These are phyloP conservation scores for Pachyrhynchus sulphureomaculatus DNA, from an alignment of 1,140 invertebrate species.

Conservation along the genomic window DNA sequence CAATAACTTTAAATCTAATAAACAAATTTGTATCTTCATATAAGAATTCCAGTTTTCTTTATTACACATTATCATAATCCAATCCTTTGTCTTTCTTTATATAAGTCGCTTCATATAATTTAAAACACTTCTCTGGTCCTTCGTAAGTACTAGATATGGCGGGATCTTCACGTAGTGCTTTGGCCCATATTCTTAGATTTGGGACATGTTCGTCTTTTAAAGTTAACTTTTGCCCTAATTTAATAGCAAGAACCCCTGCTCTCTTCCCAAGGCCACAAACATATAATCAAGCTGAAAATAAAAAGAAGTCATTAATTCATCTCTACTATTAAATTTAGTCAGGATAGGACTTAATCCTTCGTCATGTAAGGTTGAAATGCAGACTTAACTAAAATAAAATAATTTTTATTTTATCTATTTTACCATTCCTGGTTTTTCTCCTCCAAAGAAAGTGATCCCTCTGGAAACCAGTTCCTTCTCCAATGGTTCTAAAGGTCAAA, in stretches of 20 bases:
- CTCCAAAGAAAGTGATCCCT: conserved; percentile 66
- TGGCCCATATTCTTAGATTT: conserved; percentile 58
- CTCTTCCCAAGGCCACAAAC: no score
- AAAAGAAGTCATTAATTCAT: no score
- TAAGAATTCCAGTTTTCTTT: no score
- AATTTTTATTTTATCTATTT: not conserved
- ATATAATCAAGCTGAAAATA: conserved; percentile 72
- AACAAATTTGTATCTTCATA: no score
- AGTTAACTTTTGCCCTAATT: no score
- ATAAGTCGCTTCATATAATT: conserved; percentile 29
- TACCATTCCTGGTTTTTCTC: conserved; percentile 70
- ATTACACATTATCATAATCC: no score
- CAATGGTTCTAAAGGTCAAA: conserved; percentile 63
- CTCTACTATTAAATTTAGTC: no score
- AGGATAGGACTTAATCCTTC: no score
- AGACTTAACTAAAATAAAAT: no score
- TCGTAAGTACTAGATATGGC: no score
- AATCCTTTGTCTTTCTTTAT: not conserved
- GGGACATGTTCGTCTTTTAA: conserved; percentile 45
- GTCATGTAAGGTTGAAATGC: not conserved
- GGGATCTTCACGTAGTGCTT: conserved; percentile 66
- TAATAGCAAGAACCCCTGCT: conserved; percentile 65
- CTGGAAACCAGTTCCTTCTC: conserved; percentile 66
- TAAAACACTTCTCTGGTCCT: no score
- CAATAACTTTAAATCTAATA: no score